phyloP scores from a whole-genome alignment of 1,140 invertebrate species.

The Homalodisca vitripennis region DNA sequence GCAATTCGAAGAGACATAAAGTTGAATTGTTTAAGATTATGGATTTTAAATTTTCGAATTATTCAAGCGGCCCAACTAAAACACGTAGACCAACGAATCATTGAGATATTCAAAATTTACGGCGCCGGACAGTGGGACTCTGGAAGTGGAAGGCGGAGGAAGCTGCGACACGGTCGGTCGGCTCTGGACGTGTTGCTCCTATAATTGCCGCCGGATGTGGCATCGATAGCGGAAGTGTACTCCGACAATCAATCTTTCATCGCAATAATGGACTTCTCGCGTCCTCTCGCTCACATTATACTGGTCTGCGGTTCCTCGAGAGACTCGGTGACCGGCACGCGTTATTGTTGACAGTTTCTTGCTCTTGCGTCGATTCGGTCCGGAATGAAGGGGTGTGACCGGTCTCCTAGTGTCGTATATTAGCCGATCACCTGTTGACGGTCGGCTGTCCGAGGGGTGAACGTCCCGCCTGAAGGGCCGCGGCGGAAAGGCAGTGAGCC shows the following conservation, averaged over 20 bases:
- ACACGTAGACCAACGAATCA: too few relatives aligned
- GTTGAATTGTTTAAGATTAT: too few relatives aligned
- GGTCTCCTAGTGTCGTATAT: slow-evolving; percentile 19
- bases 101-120: too few relatives aligned
- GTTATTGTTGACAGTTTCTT: too few relatives aligned
- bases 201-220: slow-evolving; percentile 23
- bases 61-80: too few relatives aligned
- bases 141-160: background rate
- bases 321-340: too few relatives aligned
- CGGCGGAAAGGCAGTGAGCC: too few relatives aligned
- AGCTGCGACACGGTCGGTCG: background rate
- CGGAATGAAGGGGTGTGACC: too few relatives aligned
- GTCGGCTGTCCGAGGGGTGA: slow-evolving; percentile 10
- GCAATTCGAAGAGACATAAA: too few relatives aligned
- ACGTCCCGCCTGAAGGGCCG: background rate
- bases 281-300: background rate
- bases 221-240: slow-evolving; percentile 19
- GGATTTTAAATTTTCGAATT: too few relatives aligned
- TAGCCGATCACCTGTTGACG: slow-evolving; percentile 10
- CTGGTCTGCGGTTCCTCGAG: background rate
- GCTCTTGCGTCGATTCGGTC: too few relatives aligned
- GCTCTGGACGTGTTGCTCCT: background rate
- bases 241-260: slow-evolving; percentile 19
- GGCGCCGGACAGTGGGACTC: too few relatives aligned
- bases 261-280: slow-evolving; percentile 2